Base-by-base conservation (phyloP, 2,797 vertebrate species). In the Anguilla marmorata region DNA sequence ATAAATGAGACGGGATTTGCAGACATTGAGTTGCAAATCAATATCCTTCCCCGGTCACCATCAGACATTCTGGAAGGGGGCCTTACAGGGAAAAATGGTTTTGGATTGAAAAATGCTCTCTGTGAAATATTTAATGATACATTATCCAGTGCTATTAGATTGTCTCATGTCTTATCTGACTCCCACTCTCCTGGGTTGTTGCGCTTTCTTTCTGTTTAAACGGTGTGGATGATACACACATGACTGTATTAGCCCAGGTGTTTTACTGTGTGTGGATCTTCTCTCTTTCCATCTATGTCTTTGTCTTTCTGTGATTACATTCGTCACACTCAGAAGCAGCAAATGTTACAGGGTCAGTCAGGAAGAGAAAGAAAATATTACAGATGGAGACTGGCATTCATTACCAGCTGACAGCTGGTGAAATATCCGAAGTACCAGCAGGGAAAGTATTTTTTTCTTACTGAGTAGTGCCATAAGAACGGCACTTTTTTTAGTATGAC, bases 101-200 rank as follows among this genome's bases (percentile, higher is more conserved):
- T 79, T 76, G 24, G 21, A 74, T 76, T 69, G 41, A 85, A 88
- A 84, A 88, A 66, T 16, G 54, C 41, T 88, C 48, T n/a, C 16
- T n/a, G 58, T 87, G 48, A 87, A 87, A 88, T 37, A 85, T 85
- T 84, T 45, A 76, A 79, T 88, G 74, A 85, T 85, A 48, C 83
- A 37, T 60, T 58, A 79, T 74, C n/a, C 69, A 0, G 41, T 80
- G 56, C 84, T 4, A 19, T 63, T 41, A 63, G 16, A 45, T 84
- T 27, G 3, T 27, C 37, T 16, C 60, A 21, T 19, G 7, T 45
- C 58, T 56, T 72, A n/a, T 48, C 69, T 48, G 21, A 50, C 50
- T 79, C 63, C 14, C 33, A 48, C 27, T 69, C 69, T 48, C 33
- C 79, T 19, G 79, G 14, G 41, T n/a, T 72, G 8, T 33, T 33